A percentile compares a stretch with the other conserved stretches of the same genome.
phyloP scores from a whole-genome alignment of 1,140 invertebrate species.

The Bacillus rossius region DNA sequence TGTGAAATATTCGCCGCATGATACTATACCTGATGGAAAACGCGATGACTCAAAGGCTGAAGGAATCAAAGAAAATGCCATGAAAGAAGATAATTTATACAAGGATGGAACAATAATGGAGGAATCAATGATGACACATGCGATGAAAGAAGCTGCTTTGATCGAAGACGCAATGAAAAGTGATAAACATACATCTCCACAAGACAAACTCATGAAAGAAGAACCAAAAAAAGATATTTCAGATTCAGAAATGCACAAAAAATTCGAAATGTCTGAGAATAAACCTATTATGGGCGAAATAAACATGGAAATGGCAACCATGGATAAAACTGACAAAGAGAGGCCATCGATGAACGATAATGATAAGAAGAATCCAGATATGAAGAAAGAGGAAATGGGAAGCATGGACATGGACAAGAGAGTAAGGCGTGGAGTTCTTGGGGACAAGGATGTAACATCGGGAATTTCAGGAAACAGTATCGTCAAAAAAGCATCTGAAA shows the following conservation, averaged over 20 bases:
- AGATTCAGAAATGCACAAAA: background rate
- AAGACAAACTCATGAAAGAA: slow-evolving; percentile 19
- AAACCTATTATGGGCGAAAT: background rate
- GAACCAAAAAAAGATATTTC: background rate
- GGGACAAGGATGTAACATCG: slow-evolving; percentile 23
- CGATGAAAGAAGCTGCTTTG: slow-evolving; percentile 4
- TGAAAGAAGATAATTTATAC: slow-evolving; percentile 1
- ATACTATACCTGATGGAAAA: background rate
- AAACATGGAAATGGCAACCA: background rate
- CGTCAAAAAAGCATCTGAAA: slow-evolving; percentile 39
- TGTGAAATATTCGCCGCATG: too few species aligned
- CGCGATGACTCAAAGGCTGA: too few species aligned
- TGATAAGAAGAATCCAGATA: slow-evolving; percentile 45
- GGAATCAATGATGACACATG: background rate
- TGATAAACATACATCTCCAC: slow-evolving; percentile 33
- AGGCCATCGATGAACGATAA: slow-evolving; percentile 34
- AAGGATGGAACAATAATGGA: too few species aligned
- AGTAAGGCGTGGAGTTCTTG: slow-evolving; percentile 8
- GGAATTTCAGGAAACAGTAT: slow-evolving; percentile 46
- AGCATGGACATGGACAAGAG: slow-evolving; percentile 12
- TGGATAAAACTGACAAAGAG: background rate
- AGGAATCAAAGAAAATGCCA: slow-evolving; percentile 22
- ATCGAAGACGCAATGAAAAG: slow-evolving; percentile 41
- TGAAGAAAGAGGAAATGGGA: slow-evolving; percentile 33
- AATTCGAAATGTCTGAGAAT: background rate